Conservation (phyloP, 2,888 invertebrate species). For the Melinaea marsaeus region DNA sequence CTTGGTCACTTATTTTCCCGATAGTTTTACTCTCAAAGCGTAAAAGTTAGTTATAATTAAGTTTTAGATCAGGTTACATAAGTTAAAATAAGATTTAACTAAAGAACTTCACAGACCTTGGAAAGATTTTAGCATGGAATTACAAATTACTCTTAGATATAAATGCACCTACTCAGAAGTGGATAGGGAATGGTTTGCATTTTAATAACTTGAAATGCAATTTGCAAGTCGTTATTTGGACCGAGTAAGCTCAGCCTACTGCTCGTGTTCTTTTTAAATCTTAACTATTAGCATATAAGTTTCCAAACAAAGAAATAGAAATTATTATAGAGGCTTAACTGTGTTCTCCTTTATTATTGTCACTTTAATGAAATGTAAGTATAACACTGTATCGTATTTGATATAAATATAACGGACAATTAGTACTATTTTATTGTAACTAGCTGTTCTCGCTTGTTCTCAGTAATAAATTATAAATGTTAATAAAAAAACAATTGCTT, state of each 20-base stretch:
- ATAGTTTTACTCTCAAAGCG: neutral
- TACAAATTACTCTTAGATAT: conserved; percentile 3
- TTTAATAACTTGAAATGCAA: conserved; percentile 28
- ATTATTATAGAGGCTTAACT: neutral
- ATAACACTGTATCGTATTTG: neutral
- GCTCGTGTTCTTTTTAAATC: neutral
- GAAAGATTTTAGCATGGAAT: neutral
- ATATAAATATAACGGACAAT: neutral
- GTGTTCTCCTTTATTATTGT: neutral
- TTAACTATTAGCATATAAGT: neutral
- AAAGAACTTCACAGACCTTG: too few species aligned
- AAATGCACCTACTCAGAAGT: conserved; percentile 11
- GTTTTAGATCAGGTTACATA: neutral
- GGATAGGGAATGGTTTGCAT: conserved; percentile 21
- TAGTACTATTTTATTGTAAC: too few species aligned
- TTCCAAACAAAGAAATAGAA: conserved; percentile 1
- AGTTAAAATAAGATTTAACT: neutral
- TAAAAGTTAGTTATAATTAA: neutral
- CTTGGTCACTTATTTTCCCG: neutral
- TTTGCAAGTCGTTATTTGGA: conserved; percentile 20
- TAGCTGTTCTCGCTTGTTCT: too few species aligned
- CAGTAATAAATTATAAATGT: too few species aligned
- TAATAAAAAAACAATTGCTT: too few species aligned
- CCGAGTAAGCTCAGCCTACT: conserved; percentile 2
- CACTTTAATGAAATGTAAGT: neutral